Evolutionary conservation across 2,113 vertebrate species (phyloP).

Genomic region (Alouatta palliata): DNA sequence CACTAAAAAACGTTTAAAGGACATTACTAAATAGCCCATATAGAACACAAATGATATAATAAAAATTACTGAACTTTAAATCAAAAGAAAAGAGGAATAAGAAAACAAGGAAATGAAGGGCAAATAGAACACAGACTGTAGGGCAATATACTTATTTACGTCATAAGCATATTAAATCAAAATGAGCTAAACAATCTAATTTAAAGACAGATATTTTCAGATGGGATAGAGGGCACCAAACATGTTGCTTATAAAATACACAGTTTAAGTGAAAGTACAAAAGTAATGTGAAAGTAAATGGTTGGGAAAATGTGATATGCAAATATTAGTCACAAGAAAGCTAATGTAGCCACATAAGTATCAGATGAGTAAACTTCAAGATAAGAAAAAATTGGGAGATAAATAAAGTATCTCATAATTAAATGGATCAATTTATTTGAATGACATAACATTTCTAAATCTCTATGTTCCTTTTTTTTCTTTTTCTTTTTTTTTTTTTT

Average conservation of each 20-base stretch:
- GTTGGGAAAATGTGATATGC: not conserved
- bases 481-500: no score
- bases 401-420: not conserved
- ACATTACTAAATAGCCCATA: not conserved
- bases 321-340: not conserved
- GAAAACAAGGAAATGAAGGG: not conserved
- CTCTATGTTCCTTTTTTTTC: not conserved
- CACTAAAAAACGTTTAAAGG: not conserved
- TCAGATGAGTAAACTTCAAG: not conserved
- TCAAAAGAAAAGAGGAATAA: not conserved
- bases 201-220: not conserved
- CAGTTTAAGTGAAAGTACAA: not conserved
- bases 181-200: not conserved
- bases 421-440: not conserved
- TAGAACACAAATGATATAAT: not conserved
- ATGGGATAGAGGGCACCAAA: not conserved
- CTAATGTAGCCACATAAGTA: not conserved
- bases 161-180: not conserved
- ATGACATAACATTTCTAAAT: not conserved
- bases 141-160: not conserved
- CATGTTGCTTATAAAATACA: not conserved
- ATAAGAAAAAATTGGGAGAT: not conserved
- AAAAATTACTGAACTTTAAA: not conserved
- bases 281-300: not conserved
- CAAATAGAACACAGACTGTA: not conserved